phyloP scores from a whole-genome alignment of 2,888 invertebrate species.

The Taphrorychus bicolor region DNA sequence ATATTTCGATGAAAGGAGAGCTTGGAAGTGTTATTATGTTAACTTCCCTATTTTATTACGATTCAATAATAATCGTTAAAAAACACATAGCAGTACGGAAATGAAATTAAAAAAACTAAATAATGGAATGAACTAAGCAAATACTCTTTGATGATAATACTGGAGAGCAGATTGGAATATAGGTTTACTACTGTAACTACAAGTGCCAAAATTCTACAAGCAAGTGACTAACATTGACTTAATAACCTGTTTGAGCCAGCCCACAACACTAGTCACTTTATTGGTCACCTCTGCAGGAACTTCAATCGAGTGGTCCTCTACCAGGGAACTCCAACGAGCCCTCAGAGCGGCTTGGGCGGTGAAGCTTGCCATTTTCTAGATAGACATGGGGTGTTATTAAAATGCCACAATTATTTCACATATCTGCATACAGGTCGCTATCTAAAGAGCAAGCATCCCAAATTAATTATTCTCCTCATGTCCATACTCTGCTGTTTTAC shows the following conservation, averaged over 20 bases:
- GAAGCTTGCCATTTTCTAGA: conserved; percentile 69
- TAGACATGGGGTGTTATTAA: background rate
- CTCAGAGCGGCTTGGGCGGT: conserved; percentile 74
- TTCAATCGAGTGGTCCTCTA: conserved; percentile 73
- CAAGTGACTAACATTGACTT: conserved; percentile 6
- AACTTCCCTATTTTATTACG: no score
- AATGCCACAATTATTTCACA: background rate
- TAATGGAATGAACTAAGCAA: no score
- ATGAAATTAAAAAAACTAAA: background rate
- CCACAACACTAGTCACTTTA: conserved; percentile 78
- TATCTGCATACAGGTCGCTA: no score
- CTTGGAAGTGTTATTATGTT: no score
- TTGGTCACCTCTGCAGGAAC: conserved; percentile 71
- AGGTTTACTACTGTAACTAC: no score
- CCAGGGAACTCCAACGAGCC: conserved; percentile 76
- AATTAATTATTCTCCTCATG: no score
- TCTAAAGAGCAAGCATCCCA: no score
- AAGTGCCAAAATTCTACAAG: no score
- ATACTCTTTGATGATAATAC: no score
- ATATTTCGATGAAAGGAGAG: background rate
- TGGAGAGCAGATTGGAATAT: no score
- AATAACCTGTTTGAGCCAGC: conserved; percentile 80
- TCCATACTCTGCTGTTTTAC: no score
- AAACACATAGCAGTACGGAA: background rate
- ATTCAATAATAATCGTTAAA: background rate